A percentile compares a stretch with the other conserved stretches of the same genome.
phyloP scores from a whole-genome alignment of 1,140 invertebrate genomes.

The Ctenoplectra terminalis region DNA sequence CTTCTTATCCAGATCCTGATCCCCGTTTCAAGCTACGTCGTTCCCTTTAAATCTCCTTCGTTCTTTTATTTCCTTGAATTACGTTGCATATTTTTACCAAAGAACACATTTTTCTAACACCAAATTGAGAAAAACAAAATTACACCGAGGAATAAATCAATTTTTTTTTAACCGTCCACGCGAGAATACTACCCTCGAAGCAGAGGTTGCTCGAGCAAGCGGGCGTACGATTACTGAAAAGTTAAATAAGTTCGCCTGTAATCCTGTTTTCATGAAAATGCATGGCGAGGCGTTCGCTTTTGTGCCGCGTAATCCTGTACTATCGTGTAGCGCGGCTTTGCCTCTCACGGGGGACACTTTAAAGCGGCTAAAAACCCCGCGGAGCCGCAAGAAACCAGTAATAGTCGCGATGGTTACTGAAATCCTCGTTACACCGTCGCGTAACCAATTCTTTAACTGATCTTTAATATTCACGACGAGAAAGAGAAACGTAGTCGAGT shows the following conservation, averaged over 20 bases:
- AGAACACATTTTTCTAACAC: neutral
- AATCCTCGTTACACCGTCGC: conserved; percentile 21
- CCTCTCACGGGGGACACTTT: conserved; percentile 27
- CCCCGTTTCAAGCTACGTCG: neutral
- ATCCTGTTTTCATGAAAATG: conserved; percentile 49
- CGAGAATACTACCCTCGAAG: conserved; percentile 1
- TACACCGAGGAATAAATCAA: neutral
- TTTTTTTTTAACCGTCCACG: neutral
- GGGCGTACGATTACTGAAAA: conserved; percentile 25
- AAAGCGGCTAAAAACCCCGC: conserved; percentile 23
- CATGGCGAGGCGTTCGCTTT: conserved; percentile 25
- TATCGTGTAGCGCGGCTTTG: neutral
- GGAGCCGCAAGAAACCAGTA: conserved; percentile 24
- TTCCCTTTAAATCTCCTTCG: no score
- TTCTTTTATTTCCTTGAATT: no score
- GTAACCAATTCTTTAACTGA: conserved; percentile 26
- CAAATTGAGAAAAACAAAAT: neutral
- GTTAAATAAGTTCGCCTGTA: conserved; percentile 44
- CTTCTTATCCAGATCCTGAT: neutral
- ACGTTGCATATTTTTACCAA: no score
- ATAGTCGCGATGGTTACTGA: conserved; percentile 31
- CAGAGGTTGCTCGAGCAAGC: neutral
- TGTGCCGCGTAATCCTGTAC: conserved; percentile 36
- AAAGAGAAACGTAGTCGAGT: conserved; percentile 12
- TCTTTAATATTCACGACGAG: conserved; percentile 14